Percentiles rank a stretch among this genome's conserved stretches.
phyloP scores from a whole-genome alignment of 1,140 invertebrate species.

The Chymomyza costata region DNA sequence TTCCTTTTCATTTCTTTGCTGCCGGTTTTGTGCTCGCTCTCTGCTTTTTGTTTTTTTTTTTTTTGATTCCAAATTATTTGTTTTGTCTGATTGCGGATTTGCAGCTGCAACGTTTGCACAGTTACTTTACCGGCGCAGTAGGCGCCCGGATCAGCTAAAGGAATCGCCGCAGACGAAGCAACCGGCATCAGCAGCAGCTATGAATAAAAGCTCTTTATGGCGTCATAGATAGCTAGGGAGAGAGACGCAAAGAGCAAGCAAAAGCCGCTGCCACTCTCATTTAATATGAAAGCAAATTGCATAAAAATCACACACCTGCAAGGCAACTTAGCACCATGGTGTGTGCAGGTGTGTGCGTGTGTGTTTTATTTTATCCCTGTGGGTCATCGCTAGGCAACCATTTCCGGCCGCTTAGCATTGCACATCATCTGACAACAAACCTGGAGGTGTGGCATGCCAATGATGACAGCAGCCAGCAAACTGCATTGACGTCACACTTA shows the following conservation, averaged over 20 bases:
- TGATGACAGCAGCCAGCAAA: slow-evolving; percentile 53
- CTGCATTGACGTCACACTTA: no score
- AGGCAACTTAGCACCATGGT: slow-evolving; percentile 58
- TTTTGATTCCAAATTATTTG: slow-evolving; percentile 69
- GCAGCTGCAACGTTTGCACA: slow-evolving; percentile 73
- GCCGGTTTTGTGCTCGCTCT: no score
- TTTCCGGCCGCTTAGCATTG: slow-evolving; percentile 52
- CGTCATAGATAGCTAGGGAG: no score
- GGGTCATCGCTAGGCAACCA: slow-evolving; percentile 57
- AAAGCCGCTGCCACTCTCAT: slow-evolving; percentile 45
- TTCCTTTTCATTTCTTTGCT: no score
- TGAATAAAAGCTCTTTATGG: slow-evolving; percentile 65
- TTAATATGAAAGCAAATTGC: slow-evolving; percentile 74
- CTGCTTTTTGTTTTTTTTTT: no score
- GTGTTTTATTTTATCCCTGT: neutral
- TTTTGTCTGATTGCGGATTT: slow-evolving; percentile 75
- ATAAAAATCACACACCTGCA: slow-evolving; percentile 74
- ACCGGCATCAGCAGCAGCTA: slow-evolving; percentile 21
- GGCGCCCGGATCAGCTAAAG: slow-evolving; percentile 20
- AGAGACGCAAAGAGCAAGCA: no score
- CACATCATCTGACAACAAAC: slow-evolving; percentile 32
- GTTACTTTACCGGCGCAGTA: slow-evolving; percentile 58
- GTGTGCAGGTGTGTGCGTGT: slow-evolving; percentile 6
- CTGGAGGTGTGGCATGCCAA: slow-evolving; percentile 42
- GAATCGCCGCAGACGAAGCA: slow-evolving; percentile 6